Conservation (phyloP, 1,140 invertebrate species). For the Palaemon carinicauda region DNA sequence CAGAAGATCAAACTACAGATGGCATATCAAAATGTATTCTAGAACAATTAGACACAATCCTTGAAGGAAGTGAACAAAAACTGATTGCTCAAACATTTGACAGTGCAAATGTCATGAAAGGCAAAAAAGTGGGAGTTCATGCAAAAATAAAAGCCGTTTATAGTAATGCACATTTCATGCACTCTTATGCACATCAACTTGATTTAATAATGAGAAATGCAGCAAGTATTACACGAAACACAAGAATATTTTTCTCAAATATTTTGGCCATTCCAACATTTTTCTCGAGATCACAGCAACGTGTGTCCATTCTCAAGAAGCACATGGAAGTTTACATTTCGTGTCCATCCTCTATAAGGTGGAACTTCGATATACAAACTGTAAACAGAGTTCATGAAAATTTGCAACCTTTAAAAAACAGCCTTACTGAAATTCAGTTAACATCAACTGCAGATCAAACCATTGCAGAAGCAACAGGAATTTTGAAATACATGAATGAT, state of each 20-base stretch:
- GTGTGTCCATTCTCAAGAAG: constrained; percentile 32
- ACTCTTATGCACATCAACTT: constrained; percentile 63
- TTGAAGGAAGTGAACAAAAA: constrained; percentile 59
- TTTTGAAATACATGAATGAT: constrained; percentile 44
- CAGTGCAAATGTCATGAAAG: constrained; percentile 62
- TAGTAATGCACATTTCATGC: constrained; percentile 62
- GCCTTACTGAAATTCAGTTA: constrained; percentile 41
- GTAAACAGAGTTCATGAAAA: constrained; percentile 50
- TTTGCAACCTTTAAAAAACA: constrained; percentile 39
- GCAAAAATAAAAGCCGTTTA: constrained; percentile 60
- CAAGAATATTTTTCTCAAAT: constrained; percentile 61
- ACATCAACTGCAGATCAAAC: constrained; percentile 20
- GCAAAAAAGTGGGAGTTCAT: constrained; percentile 60
- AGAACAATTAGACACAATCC: constrained; percentile 57
- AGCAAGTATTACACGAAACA: constrained; percentile 23
- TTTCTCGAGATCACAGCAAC: constrained; percentile 46
- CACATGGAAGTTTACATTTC: constrained; percentile 17
- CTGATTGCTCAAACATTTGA: constrained; percentile 63
- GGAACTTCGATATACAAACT: constrained; percentile 57
- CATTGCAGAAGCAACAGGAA: constrained; percentile 40
- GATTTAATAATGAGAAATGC: constrained; percentile 62
- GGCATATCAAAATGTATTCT: constrained; percentile 50
- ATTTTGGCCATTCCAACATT: constrained; percentile 33
- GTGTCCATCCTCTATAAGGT: constrained; percentile 37
- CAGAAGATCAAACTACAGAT: constrained; percentile 50